Evolutionary conservation across 2,888 invertebrate genomes (phyloP).

Genomic region (Drosophila imparisetae): DNA sequence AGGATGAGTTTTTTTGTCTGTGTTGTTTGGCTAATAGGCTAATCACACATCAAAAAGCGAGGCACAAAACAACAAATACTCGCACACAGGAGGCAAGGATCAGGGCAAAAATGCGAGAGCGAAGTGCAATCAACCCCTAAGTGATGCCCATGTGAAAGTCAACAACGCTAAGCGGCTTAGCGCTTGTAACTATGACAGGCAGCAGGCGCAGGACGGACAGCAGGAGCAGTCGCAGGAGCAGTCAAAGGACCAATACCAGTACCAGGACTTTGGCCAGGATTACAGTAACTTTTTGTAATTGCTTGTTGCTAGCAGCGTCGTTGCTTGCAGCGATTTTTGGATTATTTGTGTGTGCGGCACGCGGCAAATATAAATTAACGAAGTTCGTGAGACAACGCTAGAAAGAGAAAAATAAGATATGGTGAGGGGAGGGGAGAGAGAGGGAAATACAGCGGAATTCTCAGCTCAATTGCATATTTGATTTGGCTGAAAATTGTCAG

Average conservation of each 20-base stretch:
- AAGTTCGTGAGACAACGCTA: constrained; percentile 66
- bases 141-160: constrained; percentile 82
- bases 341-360: constrained; percentile 67
- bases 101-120: constrained; percentile 23
- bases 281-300: constrained; percentile 82
- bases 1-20: constrained; percentile 31
- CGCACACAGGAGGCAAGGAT: constrained; percentile 38
- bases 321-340: constrained; percentile 63
- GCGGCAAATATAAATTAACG: constrained; percentile 79
- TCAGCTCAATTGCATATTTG: constrained; percentile 67
- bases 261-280: constrained; percentile 52
- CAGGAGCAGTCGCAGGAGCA: constrained; percentile 17
- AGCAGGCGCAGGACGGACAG: constrained; percentile 36
- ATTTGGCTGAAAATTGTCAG: constrained; percentile 73
- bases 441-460: constrained; percentile 33
- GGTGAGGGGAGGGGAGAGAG: background rate
- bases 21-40: constrained; percentile 79
- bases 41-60: constrained; percentile 78
- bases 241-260: constrained; percentile 27
- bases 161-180: constrained; percentile 83
- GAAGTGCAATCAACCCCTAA: constrained; percentile 64
- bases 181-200: constrained; percentile 77
- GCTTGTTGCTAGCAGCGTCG: constrained; percentile 74
- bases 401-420: background rate
- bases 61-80: constrained; percentile 62